Conservation (phyloP, 2,113 vertebrate species). For the Merops nubicus region DNA sequence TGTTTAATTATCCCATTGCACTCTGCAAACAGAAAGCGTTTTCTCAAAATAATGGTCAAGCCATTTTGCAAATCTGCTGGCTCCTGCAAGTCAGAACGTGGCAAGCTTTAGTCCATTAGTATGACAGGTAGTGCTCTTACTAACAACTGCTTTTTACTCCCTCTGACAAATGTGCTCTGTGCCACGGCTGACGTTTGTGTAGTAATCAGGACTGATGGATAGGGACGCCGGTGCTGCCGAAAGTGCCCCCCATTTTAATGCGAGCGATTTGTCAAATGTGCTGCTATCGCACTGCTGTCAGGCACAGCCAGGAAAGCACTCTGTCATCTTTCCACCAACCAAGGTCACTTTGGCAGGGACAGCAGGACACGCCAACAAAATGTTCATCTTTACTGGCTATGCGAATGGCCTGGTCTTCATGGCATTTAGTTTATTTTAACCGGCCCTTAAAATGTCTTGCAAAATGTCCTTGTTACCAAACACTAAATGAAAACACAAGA, state of each 20-base stretch:
- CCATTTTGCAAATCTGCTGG: slow-evolving; percentile 53
- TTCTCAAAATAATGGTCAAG: slow-evolving; percentile 30
- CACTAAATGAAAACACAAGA: neutral
- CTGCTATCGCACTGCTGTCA: slow-evolving; percentile 83
- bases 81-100: slow-evolving; percentile 55
- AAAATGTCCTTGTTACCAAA: neutral
- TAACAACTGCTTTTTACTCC: slow-evolving; percentile 87
- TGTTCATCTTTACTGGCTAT: slow-evolving; percentile 60
- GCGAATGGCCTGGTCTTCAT: slow-evolving; percentile 55
- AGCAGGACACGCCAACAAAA: slow-evolving; percentile 67
- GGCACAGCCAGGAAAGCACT: slow-evolving; percentile 73
- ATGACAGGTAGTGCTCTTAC: slow-evolving; percentile 81
- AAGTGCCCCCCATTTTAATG: slow-evolving; percentile 86
- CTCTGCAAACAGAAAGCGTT: neutral
- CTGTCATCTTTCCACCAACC: slow-evolving; percentile 82
- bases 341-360: slow-evolving; percentile 87
- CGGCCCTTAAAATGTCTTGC: neutral
- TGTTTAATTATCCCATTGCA: neutral
- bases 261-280: slow-evolving; percentile 82
- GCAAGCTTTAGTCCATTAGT: slow-evolving; percentile 75
- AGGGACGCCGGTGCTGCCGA: slow-evolving; percentile 79
- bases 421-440: slow-evolving; percentile 32
- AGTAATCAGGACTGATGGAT: slow-evolving; percentile 92
- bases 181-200: slow-evolving; percentile 82
- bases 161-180: slow-evolving; percentile 83